phyloP scores from a whole-genome alignment of 2,113 vertebrate species.

The Rostratula benghalensis region DNA sequence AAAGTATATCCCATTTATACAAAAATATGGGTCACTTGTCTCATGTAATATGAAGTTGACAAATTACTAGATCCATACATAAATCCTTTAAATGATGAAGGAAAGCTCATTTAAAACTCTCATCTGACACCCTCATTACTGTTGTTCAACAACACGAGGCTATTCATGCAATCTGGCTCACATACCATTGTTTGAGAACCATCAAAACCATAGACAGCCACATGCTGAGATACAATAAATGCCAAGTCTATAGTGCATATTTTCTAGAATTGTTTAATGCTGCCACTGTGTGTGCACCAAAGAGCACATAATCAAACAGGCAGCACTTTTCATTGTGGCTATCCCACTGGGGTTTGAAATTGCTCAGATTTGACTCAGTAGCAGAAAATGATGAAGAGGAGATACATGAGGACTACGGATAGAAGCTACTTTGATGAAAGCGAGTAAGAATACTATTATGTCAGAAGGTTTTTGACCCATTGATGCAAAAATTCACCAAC shows the following conservation, averaged over 20 bases:
- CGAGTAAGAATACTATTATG: background rate
- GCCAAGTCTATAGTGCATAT: background rate
- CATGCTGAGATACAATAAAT: conserved; percentile 5
- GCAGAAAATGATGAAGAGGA: background rate
- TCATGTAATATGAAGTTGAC: background rate
- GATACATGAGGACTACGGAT: background rate
- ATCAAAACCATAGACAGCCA: conserved; percentile 15
- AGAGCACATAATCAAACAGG: background rate
- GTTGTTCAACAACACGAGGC: background rate
- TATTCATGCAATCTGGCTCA: conserved; percentile 43
- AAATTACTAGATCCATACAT: background rate
- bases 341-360: background rate
- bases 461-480: background rate
- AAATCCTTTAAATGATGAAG: conserved; percentile 36
- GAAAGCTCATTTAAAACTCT: conserved; percentile 41
- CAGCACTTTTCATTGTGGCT: background rate
- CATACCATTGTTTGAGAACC: conserved; percentile 22
- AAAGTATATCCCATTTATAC: background rate
- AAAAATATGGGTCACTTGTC: background rate
- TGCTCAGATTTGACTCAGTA: background rate
- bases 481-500: fast-evolving
- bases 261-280: conserved; percentile 21
- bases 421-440: background rate
- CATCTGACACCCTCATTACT: conserved; percentile 36
- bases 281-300: background rate